Evolutionary conservation across 2,888 invertebrate genomes (phyloP).

Genomic region (Synanthedon vespiformis): DNA sequence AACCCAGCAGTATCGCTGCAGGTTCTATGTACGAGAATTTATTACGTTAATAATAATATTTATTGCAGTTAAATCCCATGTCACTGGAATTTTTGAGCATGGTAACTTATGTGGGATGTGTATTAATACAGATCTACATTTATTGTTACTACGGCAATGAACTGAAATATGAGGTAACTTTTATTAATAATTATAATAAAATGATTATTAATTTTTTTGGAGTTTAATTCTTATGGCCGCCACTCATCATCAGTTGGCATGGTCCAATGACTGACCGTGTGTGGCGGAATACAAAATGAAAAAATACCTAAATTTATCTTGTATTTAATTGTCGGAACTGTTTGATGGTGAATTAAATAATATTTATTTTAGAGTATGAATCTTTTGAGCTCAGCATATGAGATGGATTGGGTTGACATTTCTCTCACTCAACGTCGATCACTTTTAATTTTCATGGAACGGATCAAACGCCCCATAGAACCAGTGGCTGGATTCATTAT

Average conservation of each 20-base stretch:
- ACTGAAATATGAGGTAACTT: not conserved
- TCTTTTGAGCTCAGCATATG: not conserved
- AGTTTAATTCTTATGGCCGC: no score
- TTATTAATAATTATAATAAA: no score
- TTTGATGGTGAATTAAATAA: not conserved
- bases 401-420: conserved; percentile 18
- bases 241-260: no score
- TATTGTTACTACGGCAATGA: not conserved
- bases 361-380: not conserved
- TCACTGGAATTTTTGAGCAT: not conserved
- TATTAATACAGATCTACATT: not conserved
- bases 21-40: no score
- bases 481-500: conserved; percentile 49
- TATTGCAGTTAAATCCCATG: not conserved
- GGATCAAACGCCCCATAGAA: conserved; percentile 40
- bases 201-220: no score
- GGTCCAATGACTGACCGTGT: no score
- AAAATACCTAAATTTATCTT: not conserved
- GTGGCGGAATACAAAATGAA: no score
- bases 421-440: conserved; percentile 18
- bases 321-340: not conserved
- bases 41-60: no score
- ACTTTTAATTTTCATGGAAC: conserved; percentile 51
- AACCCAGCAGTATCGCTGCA: no score
- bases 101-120: not conserved